Conservation (phyloP, 2,113 vertebrate species). For the Myiagra hebetior region DNA sequence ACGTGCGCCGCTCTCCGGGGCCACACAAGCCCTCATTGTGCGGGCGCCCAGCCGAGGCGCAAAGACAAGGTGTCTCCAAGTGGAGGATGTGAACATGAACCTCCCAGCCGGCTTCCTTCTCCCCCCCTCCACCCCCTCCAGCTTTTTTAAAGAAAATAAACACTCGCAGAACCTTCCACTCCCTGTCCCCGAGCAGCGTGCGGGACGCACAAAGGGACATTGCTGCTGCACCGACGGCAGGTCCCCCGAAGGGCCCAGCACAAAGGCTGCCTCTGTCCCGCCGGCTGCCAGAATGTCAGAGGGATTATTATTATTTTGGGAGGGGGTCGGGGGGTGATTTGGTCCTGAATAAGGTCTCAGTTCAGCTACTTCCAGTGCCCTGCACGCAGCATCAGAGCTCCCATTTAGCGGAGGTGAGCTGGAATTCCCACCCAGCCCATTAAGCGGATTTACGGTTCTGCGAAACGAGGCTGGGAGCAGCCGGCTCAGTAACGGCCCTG, state of each 20-base stretch:
- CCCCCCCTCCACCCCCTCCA: constrained; percentile 16
- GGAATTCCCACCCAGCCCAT: constrained; percentile 39
- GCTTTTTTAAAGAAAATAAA: constrained; percentile 55
- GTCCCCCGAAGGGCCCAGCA: not conserved
- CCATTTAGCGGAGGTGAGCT: not conserved
- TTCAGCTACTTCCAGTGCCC: constrained; percentile 26
- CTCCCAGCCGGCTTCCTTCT: constrained; percentile 59
- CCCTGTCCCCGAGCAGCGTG: not conserved
- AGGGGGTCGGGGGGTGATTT: constrained; percentile 30
- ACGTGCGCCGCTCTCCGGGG: not conserved
- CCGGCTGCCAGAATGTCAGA: constrained; percentile 10
- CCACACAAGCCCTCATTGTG: constrained; percentile 65
- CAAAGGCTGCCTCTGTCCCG: constrained; percentile 54
- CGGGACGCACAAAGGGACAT: constrained; percentile 51
- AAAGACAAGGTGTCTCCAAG: constrained; percentile 63
- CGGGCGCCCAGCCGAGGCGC: not conserved
- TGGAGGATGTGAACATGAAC: constrained; percentile 37
- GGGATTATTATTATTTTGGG: constrained; percentile 55
- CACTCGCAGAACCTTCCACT: constrained; percentile 22
- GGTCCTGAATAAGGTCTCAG: constrained; percentile 56
- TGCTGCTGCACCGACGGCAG: not conserved
- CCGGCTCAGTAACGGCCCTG: not conserved
- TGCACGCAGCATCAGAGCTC: not conserved
- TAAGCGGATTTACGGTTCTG: constrained; percentile 18
- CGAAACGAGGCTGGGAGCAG: not conserved